Percentiles rank a stretch among this genome's conserved stretches.
phyloP scores from a whole-genome alignment of 2,113 vertebrate species.

The Eonycteris spelaea region DNA sequence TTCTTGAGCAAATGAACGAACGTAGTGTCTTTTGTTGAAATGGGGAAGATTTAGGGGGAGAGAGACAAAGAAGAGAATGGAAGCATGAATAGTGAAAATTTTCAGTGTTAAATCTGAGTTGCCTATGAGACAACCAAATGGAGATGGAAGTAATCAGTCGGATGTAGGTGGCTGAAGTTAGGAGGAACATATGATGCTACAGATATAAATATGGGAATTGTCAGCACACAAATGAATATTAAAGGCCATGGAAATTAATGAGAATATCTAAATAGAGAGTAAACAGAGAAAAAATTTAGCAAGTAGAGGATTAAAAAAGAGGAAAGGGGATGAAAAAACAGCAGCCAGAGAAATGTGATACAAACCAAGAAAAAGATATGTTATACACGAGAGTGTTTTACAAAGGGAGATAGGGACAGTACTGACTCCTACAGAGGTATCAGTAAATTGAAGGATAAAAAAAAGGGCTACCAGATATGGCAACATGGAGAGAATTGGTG shows the following conservation, averaged over 20 bases:
- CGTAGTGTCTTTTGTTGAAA: not conserved
- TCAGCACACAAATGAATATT: not conserved
- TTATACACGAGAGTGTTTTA: not conserved
- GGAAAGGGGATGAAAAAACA: not conserved
- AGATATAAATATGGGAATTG: not conserved
- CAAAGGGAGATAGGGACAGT: not conserved
- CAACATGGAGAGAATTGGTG: not conserved
- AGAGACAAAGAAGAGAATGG: not conserved
- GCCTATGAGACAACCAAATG: not conserved
- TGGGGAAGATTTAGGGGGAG: not conserved
- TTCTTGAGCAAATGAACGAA: not conserved
- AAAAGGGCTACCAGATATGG: not conserved
- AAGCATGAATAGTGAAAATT: not conserved
- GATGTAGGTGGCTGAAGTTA: not conserved
- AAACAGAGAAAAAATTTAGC: not conserved
- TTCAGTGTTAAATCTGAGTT: not conserved
- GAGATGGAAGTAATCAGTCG: not conserved
- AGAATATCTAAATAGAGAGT: not conserved
- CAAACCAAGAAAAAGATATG: not conserved
- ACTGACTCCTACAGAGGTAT: not conserved
- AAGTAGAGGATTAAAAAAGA: not conserved
- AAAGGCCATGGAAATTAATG: not conserved
- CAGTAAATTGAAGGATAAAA: constrained; percentile 23
- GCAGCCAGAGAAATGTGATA: not conserved
- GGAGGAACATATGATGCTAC: not conserved